Conservation (phyloP, 2,888 invertebrate species). For the Nymphalis urticae region DNA sequence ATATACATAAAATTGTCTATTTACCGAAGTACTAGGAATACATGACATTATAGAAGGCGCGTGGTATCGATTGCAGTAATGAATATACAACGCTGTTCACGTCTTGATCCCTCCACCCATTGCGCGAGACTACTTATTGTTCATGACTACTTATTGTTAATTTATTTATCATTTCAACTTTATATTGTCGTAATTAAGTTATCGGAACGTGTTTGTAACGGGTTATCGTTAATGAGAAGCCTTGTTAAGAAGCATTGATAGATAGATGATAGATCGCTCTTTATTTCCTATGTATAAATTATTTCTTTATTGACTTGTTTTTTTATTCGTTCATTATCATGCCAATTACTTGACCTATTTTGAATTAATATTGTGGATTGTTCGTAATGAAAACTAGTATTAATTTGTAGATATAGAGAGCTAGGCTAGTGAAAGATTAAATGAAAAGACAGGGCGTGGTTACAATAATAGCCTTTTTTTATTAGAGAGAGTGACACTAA, state of each 20-base stretch:
- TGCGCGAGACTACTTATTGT: conserved; percentile 37
- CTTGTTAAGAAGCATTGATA: conserved; percentile 19
- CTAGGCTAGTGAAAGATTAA: too few species aligned
- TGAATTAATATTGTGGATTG: too few species aligned
- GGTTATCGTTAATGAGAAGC: conserved; percentile 33
- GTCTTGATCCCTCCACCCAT: conserved; percentile 56
- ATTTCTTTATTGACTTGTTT: not conserved
- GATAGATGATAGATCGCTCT: not conserved
- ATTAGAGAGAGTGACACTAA: too few species aligned
- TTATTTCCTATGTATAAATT: conserved; percentile 1
- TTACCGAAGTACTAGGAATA: conserved; percentile 51
- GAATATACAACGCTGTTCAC: conserved; percentile 41
- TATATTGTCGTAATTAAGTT: not conserved
- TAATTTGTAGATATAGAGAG: too few species aligned
- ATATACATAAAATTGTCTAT: conserved; percentile 30
- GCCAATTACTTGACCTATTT: not conserved
- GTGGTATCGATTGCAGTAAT: conserved; percentile 6
- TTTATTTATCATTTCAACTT: not conserved
- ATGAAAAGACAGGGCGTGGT: too few species aligned
- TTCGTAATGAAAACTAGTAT: too few species aligned
- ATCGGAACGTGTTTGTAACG: conserved; percentile 12
- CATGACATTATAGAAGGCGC: conserved; percentile 42
- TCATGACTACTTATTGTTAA: conserved; percentile 36
- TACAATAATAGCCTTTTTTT: too few species aligned
- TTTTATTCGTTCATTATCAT: not conserved